These are phyloP conservation scores for Aleadryas rufinucha DNA, from an alignment of 2,113 vertebrate genomes.

Conservation along the genomic window DNA sequence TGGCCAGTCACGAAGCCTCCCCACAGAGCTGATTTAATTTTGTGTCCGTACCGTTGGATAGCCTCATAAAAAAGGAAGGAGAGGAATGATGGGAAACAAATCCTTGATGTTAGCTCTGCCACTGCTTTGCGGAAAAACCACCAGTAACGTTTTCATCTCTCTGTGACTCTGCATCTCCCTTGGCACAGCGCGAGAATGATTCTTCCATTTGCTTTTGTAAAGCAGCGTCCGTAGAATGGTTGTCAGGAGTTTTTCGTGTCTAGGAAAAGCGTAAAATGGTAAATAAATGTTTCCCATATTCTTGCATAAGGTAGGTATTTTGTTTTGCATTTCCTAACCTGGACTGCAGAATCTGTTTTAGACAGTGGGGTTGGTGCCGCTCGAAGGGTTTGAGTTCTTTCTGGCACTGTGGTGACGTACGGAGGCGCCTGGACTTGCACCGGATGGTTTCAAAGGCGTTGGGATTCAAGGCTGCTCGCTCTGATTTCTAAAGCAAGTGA, in stretches of 20 bases:
- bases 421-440: background rate
- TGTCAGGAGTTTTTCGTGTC: background rate
- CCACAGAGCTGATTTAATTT: background rate
- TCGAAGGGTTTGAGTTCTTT: background rate
- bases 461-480: background rate
- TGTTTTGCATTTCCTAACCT: background rate
- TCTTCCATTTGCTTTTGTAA: background rate
- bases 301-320: background rate
- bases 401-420: background rate
- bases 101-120: background rate
- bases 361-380: background rate
- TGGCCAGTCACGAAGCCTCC: background rate
- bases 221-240: accelerated
- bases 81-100: background rate
- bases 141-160: background rate
- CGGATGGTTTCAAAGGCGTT: background rate
- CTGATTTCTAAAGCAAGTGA: background rate
- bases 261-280: background rate
- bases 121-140: background rate
- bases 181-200: background rate
- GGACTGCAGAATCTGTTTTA: background rate
- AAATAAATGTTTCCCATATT: background rate
- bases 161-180: background rate
- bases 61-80: background rate
- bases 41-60: background rate